Evolutionary conservation across 2,888 invertebrate species (phyloP).

Genomic region (Mythimna albipuncta): DNA sequence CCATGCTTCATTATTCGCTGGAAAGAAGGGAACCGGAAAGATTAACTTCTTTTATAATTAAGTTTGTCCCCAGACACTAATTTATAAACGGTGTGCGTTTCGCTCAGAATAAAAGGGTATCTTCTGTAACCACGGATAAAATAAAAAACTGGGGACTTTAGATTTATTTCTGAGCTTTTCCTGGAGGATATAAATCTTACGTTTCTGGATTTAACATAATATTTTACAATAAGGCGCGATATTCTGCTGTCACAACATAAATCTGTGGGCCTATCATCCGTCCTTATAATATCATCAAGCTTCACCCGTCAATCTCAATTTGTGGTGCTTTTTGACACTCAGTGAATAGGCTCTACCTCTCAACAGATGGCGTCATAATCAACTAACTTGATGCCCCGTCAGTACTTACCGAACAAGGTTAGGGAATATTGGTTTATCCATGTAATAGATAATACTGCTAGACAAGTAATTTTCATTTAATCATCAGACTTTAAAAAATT

Average conservation of each 20-base stretch:
- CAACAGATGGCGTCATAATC: slow-evolving; percentile 42
- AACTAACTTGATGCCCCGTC: slow-evolving; percentile 8
- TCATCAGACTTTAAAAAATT: not conserved
- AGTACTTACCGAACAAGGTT: not conserved
- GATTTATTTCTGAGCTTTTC: slow-evolving; percentile 44
- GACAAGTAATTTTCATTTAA: not conserved
- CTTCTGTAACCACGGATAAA: slow-evolving; percentile 54
- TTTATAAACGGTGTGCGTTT: slow-evolving; percentile 59
- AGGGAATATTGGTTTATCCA: not conserved
- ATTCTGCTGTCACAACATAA: not conserved
- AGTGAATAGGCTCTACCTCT: not conserved
- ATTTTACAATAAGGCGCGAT: not conserved
- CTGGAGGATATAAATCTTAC: slow-evolving; percentile 19
- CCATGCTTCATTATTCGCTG: slow-evolving; percentile 72
- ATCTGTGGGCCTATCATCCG: slow-evolving; percentile 9
- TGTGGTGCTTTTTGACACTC: slow-evolving; percentile 12
- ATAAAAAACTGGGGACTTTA: slow-evolving; percentile 31
- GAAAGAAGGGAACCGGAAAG: slow-evolving; percentile 65
- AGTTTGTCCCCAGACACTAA: slow-evolving; percentile 67
- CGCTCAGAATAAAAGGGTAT: slow-evolving; percentile 49
- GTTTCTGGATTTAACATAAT: slow-evolving; percentile 5
- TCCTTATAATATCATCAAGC: slow-evolving; percentile 7
- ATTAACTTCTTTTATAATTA: slow-evolving; percentile 73
- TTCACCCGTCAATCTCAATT: slow-evolving; percentile 26
- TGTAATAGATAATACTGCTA: not conserved